These are phyloP conservation scores for Uria aalge DNA, from an alignment of 2,113 vertebrate species.

Conservation along the genomic window DNA sequence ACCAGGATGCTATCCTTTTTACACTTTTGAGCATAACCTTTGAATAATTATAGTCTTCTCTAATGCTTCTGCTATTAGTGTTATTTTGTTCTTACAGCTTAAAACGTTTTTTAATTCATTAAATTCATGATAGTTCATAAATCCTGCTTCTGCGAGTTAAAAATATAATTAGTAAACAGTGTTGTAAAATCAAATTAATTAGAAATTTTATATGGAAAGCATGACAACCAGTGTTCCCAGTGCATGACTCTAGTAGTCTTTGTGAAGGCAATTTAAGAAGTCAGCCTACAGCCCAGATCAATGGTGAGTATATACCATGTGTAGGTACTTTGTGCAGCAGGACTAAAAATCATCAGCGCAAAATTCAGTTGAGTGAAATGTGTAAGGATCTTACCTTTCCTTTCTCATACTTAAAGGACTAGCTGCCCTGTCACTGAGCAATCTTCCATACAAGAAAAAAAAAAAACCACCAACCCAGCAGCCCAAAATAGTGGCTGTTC, in stretches of 20 bases:
- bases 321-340: not conserved
- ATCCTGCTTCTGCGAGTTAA: not conserved
- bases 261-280: not conserved
- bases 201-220: not conserved
- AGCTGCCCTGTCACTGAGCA: not conserved
- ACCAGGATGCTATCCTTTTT: not conserved
- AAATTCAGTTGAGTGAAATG: not conserved
- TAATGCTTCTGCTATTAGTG: not conserved
- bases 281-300: not conserved
- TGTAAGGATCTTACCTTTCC: not conserved
- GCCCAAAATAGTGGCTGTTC: not conserved
- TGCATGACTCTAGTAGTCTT: not conserved
- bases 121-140: not conserved
- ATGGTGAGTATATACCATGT: not conserved
- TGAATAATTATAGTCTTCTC: not conserved
- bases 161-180: not conserved
- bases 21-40: not conserved
- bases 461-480: too few relatives aligned
- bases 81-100: not conserved
- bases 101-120: not conserved
- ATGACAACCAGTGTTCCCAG: not conserved
- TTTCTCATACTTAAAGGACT: not conserved
- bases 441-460: not conserved
- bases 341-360: not conserved
- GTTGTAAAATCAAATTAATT: not conserved